Evolutionary conservation across 1,140 invertebrate species (phyloP).

Genomic region (Sinonovacula constricta): DNA sequence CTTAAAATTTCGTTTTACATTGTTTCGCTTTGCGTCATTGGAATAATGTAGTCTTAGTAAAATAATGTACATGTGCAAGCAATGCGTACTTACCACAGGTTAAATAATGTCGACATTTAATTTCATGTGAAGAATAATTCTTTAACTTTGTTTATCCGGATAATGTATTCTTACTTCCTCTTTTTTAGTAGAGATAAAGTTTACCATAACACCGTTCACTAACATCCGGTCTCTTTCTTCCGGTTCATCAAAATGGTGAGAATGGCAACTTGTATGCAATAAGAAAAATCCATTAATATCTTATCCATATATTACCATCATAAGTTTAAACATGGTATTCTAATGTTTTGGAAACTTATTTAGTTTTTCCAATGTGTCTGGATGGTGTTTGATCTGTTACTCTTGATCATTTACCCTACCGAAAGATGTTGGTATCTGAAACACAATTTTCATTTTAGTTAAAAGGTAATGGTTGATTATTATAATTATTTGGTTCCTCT

Average conservation of each 20-base stretch:
- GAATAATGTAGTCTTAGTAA: no score
- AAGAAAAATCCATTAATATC: conserved; percentile 12
- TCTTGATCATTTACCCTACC: background rate
- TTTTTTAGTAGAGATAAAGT: conserved; percentile 11
- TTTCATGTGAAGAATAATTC: no score
- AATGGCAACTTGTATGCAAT: background rate
- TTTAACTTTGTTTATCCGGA: background rate
- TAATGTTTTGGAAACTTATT: background rate
- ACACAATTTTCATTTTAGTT: background rate
- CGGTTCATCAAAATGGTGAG: conserved; percentile 42
- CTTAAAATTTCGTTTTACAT: no score
- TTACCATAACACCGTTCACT: conserved; percentile 26
- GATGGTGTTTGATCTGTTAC: background rate
- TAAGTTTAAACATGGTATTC: background rate
- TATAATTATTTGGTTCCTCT: background rate
- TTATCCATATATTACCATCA: background rate
- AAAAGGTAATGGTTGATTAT: background rate
- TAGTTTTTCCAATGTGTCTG: background rate
- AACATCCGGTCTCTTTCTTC: conserved; percentile 49
- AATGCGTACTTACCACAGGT: no score
- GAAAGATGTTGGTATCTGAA: background rate
- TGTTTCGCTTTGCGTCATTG: no score
- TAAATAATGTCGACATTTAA: background rate
- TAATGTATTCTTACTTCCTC: conserved; percentile 23
- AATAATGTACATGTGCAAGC: no score